phyloP scores from a whole-genome alignment of 2,888 invertebrate species.

The Galerucella pusilla region DNA sequence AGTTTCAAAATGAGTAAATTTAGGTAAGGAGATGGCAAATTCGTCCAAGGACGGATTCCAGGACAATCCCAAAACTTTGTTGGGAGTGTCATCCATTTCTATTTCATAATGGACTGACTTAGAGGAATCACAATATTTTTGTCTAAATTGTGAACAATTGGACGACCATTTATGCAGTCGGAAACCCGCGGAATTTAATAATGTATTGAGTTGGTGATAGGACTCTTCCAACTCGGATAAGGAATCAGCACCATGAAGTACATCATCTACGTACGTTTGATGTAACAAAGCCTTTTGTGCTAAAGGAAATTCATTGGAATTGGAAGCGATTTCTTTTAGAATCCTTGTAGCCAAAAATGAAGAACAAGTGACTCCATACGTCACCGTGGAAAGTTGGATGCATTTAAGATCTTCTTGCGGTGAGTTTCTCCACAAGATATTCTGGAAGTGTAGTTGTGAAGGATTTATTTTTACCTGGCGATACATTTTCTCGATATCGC shows the following conservation, averaged over 20 bases:
- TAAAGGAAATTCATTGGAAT: not conserved
- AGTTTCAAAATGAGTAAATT: conserved; percentile 8
- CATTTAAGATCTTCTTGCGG: no score
- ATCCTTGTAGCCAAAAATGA: conserved; percentile 27
- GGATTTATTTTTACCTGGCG: no score
- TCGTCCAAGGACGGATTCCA: no score
- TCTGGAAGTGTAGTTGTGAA: no score
- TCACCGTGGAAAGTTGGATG: no score
- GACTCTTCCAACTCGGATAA: conserved; percentile 14
- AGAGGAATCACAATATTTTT: no score
- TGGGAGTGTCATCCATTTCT: no score
- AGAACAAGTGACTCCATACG: conserved; percentile 10
- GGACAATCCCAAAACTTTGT: no score
- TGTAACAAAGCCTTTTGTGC: conserved; percentile 3
- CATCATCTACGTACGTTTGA: conserved; percentile 22
- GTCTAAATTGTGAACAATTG: not conserved
- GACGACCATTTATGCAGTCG: conserved; percentile 16
- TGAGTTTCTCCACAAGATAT: no score
- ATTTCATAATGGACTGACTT: no score
- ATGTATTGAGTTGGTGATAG: conserved; percentile 18
- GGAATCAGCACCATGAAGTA: conserved; percentile 23
- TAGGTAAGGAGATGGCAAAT: not conserved
- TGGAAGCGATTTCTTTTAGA: conserved; percentile 13
- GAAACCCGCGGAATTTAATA: conserved; percentile 15
- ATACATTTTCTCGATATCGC: no score